phyloP scores from a whole-genome alignment of 2,113 vertebrate genomes.

The Hymenochirus boettgeri region DNA sequence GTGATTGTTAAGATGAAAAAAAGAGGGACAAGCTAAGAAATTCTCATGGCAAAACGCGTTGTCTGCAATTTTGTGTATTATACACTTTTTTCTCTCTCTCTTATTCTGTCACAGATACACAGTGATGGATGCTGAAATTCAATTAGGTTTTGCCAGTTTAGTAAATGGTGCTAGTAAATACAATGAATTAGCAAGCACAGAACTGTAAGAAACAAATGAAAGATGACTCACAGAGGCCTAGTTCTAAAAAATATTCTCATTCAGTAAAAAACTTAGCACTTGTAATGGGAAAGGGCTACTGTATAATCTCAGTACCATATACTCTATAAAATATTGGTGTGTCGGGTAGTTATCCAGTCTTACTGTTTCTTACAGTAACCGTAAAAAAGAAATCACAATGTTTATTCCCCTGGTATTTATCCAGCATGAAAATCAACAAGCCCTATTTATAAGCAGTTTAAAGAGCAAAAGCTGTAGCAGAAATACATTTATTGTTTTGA shows the following conservation, averaged over 20 bases:
- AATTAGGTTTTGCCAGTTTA: conserved; percentile 56
- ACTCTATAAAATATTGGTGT: not conserved
- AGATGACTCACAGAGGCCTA: conserved; percentile 53
- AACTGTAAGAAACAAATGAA: conserved; percentile 52
- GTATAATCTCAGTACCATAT: too few relatives aligned
- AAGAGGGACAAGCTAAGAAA: conserved; percentile 34
- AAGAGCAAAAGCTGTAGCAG: too few relatives aligned
- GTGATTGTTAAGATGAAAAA: conserved; percentile 5
- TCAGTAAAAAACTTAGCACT: conserved; percentile 13
- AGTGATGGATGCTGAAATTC: conserved; percentile 51
- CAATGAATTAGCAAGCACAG: conserved; percentile 52
- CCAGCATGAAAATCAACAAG: too few relatives aligned
- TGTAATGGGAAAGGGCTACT: not conserved
- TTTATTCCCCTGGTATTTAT: too few relatives aligned
- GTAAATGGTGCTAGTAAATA: conserved; percentile 56
- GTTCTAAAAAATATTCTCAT: conserved; percentile 55
- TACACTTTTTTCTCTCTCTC: conserved; percentile 27
- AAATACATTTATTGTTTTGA: too few relatives aligned
- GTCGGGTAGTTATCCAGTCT: not conserved
- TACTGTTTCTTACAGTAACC: not conserved
- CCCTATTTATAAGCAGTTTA: too few relatives aligned
- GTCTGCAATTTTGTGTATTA: conserved; percentile 51
- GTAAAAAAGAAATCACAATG: not conserved
- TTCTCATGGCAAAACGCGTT: conserved; percentile 48
- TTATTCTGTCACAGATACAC: conserved; percentile 50